Evolutionary conservation across 2,113 vertebrate genomes (phyloP), one percentile per base, ranked within the genome.

Genomic region (Numenius arquata): DNA sequence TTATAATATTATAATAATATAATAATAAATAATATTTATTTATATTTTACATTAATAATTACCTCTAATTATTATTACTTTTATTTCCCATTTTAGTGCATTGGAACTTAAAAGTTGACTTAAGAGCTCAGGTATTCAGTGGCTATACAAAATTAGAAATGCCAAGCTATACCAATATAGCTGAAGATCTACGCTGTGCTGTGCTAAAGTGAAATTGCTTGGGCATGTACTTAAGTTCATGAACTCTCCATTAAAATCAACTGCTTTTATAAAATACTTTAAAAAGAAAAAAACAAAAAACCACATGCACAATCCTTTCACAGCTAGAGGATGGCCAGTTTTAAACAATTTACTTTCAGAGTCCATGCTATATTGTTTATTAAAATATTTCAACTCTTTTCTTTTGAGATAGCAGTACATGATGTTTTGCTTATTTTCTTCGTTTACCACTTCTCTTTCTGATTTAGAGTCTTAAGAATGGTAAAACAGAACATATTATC

Each of bases 331-430:
- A 50, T 23, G 17, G 32, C 8, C 47, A 72, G 36, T 13, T 84
- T 55, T 40, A 56, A 88, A 22, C 66, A 79, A 14, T 10, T n/a
- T 75, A 76, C 47, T 79, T 76, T 6, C 62, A 83, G 58, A 85
- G 62, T 18, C 34, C 75, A 88, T 62, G 21, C 5, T 65, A 6
- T 12, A 22, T 9, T 36, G 9, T 47, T 72, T 59, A 65, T 85
- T 93, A 56, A 63, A 93, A 52, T 63, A 75, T 75, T 89, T 79
- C 38, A 74, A 8, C 29, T 80, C 23, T 62, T 94, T 72, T 59
- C 23, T 84, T 92, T 85, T 29, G 68, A 59, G 38, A 55, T 7
- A 82, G 43, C 22, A 63, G 38, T 75, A 82, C 47, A 67, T 6
- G n/a, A 34, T 26, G 26, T 67, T 90, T 73, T 83, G 15, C 48